These are phyloP conservation scores for Drosophila ercepeae DNA, from an alignment of 1,140 invertebrate genomes.

Conservation along the genomic window DNA sequence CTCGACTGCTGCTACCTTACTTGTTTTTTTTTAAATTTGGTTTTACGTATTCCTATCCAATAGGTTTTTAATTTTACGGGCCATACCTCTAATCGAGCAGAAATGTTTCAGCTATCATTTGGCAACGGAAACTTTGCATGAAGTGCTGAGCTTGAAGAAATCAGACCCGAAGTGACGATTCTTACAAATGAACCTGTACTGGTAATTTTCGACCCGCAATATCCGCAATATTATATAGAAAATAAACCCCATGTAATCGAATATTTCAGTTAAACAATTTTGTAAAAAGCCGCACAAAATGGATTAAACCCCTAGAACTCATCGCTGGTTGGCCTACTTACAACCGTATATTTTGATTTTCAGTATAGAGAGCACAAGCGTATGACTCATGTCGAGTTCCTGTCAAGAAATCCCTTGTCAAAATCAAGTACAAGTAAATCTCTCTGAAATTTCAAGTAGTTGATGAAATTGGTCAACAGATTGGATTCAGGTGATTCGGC, in stretches of 20 bases:
- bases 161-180: too few relatives aligned
- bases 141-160: too few relatives aligned
- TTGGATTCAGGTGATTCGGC: too few relatives aligned
- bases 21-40: too few relatives aligned
- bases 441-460: constrained; percentile 4
- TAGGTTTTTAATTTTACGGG: too few relatives aligned
- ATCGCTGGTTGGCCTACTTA: background rate
- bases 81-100: too few relatives aligned
- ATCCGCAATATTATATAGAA: background rate
- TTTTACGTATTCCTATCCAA: too few relatives aligned
- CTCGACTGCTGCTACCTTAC: too few relatives aligned
- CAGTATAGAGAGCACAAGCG: constrained; percentile 14
- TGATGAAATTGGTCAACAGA: too few relatives aligned
- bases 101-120: too few relatives aligned
- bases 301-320: background rate
- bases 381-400: constrained; percentile 13
- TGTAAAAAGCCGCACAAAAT: constrained; percentile 10
- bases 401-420: constrained; percentile 2
- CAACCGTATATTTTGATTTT: constrained; percentile 6
- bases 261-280: background rate
- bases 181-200: constrained; percentile 6
- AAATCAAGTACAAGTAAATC: background rate
- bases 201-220: background rate
- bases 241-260: background rate
- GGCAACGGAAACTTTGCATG: too few relatives aligned